These are phyloP conservation scores for Arbacia lixula DNA, from an alignment of 53 echinoderm and acorn worm genomes.

Conservation along the genomic window DNA sequence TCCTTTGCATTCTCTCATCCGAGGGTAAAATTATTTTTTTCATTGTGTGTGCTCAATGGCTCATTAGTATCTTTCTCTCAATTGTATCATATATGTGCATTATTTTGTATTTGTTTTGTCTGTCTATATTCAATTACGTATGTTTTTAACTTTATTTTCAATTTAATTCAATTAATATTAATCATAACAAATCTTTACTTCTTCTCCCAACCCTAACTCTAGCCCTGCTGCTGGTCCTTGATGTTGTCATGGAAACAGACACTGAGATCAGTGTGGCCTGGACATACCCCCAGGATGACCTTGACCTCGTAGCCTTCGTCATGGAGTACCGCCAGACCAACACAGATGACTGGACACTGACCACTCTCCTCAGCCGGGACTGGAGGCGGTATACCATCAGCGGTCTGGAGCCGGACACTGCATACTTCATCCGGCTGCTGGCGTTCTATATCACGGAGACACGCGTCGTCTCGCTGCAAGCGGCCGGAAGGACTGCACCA, in stretches of 20 bases:
- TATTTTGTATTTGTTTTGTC: no score
- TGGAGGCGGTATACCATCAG: background rate
- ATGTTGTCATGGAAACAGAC: background rate
- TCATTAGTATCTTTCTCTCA: no score
- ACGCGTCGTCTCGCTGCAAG: conserved; percentile 8
- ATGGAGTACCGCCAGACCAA: background rate
- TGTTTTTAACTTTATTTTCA: no score
- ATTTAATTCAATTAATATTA: no score
- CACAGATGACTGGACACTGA: background rate
- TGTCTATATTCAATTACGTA: no score
- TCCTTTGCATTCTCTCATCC: no score
- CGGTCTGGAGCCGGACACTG: conserved; percentile 3
- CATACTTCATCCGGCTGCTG: conserved; percentile 34
- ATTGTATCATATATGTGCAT: no score
- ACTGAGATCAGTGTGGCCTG: background rate
- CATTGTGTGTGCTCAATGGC: no score
- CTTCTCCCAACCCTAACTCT: no score
- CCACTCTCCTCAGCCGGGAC: background rate
- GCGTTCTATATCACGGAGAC: conserved; percentile 4
- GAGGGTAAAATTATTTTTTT: no score
- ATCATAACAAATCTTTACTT: no score
- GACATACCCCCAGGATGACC: background rate
- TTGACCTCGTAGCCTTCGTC: conserved; percentile 5
- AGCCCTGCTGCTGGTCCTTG: no score
- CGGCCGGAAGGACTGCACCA: background rate